Conservation (phyloP, 2,113 vertebrate genomes). For the Seriola quinqueradiata region DNA sequence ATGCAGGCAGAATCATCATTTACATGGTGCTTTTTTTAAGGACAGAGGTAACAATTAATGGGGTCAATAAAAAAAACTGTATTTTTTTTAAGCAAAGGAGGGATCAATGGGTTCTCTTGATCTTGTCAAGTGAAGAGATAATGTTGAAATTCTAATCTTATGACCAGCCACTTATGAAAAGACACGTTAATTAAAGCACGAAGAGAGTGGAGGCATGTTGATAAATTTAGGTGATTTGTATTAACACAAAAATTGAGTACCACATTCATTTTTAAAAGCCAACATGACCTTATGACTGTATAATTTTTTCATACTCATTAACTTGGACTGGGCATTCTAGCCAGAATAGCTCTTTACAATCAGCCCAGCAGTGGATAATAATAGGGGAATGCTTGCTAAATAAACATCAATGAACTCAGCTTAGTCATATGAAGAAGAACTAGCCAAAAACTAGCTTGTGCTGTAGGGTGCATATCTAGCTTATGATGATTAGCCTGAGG, state of each 20-base stretch:
- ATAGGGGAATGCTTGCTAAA: background rate
- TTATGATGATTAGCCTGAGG: constrained; percentile 30
- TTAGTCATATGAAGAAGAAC: constrained; percentile 31
- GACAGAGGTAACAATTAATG: background rate
- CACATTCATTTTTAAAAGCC: background rate
- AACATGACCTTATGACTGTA: too few relatives aligned
- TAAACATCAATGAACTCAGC: constrained; percentile 8
- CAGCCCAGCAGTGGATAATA: constrained; percentile 9
- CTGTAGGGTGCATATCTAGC: constrained; percentile 6
- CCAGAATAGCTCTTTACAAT: background rate
- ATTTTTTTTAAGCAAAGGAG: background rate
- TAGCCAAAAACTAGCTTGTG: constrained; percentile 29
- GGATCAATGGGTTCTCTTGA: background rate
- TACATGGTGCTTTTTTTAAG: background rate
- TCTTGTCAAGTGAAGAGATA: background rate
- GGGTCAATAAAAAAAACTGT: background rate
- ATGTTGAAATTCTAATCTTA: background rate
- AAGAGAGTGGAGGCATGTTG: background rate
- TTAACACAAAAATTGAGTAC: background rate
- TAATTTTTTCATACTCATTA: background rate
- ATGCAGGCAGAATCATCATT: background rate
- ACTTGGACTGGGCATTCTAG: background rate
- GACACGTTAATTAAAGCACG: background rate
- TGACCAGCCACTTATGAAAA: background rate
- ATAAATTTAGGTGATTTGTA: constrained; percentile 14